These are phyloP conservation scores for Coluber constrictor DNA, from an alignment of 2,797 vertebrate genomes.

Conservation along the genomic window DNA sequence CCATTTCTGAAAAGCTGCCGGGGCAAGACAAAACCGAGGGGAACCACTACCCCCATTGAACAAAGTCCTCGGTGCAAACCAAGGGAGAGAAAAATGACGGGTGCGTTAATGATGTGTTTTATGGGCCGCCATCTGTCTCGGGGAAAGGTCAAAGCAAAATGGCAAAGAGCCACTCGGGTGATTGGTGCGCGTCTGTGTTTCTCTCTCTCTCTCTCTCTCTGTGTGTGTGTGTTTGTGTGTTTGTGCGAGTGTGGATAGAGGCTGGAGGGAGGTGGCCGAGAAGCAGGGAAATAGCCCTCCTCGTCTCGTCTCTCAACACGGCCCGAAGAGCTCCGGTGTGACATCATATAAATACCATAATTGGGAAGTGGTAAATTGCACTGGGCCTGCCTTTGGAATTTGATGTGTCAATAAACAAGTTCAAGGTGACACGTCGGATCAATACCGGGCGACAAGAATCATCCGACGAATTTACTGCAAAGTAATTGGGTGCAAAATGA, in stretches of 20 bases:
- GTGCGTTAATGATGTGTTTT: slow-evolving; percentile 82
- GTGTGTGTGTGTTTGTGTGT: neutral
- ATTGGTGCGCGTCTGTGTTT: slow-evolving; percentile 61
- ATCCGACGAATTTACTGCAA: slow-evolving; percentile 99
- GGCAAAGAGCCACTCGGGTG: slow-evolving; percentile 73
- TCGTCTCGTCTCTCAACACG: slow-evolving; percentile 73
- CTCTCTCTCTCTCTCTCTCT: rapidly evolving
- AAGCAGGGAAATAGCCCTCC: slow-evolving; percentile 60
- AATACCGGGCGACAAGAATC: slow-evolving; percentile 95
- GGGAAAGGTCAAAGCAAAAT: slow-evolving; percentile 84
- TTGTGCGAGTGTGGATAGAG: neutral
- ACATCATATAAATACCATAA: slow-evolving; percentile 99
- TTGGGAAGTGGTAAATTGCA: slow-evolving; percentile 96
- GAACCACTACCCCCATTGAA: slow-evolving; percentile 76
- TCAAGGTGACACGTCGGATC: slow-evolving; percentile 98
- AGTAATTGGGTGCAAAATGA: slow-evolving; percentile 98
- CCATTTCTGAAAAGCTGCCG: slow-evolving; percentile 43
- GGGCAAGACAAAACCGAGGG: slow-evolving; percentile 37
- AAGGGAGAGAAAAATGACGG: slow-evolving; percentile 76
- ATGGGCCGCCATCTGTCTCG: slow-evolving; percentile 79
- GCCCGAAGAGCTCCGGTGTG: slow-evolving; percentile 83
- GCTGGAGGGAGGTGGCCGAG: neutral
- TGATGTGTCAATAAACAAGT: slow-evolving; percentile 99
- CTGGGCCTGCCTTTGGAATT: slow-evolving; percentile 81
- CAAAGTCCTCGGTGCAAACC: slow-evolving; percentile 76